A percentile compares a stretch with the other conserved stretches of the same genome.
phyloP scores from a whole-genome alignment of 2,113 vertebrate species.

The Zosterops japonicus region DNA sequence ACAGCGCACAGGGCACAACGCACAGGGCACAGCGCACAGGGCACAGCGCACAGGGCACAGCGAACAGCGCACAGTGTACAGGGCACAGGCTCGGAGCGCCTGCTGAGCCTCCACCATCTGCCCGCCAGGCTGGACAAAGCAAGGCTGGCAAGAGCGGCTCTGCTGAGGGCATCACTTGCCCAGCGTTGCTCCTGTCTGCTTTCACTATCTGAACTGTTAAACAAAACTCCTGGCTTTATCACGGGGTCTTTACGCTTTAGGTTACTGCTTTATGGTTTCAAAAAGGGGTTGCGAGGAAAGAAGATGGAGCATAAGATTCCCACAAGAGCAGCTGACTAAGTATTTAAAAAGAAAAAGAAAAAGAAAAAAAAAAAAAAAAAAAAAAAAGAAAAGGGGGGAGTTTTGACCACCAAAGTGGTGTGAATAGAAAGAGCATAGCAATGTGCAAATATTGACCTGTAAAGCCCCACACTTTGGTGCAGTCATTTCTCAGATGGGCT shows the following conservation, averaged over 20 bases:
- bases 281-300: neutral
- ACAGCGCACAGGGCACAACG: too few species aligned
- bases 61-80: too few species aligned
- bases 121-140: neutral
- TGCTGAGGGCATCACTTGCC: neutral
- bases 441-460: neutral
- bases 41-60: too few species aligned
- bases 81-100: neutral
- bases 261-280: neutral
- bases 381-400: neutral
- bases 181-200: conserved; percentile 38
- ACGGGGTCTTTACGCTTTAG: conserved; percentile 16
- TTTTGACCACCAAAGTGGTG: rapidly evolving
- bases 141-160: neutral
- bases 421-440: too few species aligned
- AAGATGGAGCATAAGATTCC: neutral
- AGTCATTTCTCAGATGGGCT: neutral
- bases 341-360: neutral
- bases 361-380: neutral
- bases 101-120: neutral
- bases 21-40: too few species aligned
- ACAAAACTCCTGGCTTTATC: neutral
- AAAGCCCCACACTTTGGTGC: neutral
- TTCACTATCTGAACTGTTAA: conserved; percentile 31
- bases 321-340: neutral